Percentiles rank a stretch among this genome's conserved stretches.
Conservation (phyloP, 2,113 vertebrate genomes). For the Periophthalmus modestus region DNA sequence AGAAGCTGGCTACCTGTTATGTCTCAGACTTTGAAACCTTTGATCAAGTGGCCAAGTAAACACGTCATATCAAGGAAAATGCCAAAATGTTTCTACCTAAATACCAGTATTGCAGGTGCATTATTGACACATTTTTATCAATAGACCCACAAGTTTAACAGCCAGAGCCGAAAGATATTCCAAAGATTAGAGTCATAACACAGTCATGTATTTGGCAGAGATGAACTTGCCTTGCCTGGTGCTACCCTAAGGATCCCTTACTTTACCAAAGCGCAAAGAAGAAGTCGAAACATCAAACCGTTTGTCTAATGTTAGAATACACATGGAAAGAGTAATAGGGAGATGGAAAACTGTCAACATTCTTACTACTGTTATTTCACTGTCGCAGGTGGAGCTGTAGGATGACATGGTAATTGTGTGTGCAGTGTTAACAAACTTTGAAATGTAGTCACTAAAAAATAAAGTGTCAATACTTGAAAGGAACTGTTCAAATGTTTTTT, state of each 20-base stretch:
- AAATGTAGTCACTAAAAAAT: too few relatives aligned
- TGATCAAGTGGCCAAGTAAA: neutral
- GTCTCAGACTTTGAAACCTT: neutral
- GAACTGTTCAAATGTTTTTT: too few relatives aligned
- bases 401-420: slow-evolving; percentile 13
- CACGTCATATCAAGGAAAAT: neutral
- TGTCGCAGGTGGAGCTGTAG: neutral
- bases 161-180: neutral
- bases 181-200: neutral
- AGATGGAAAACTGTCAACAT: slow-evolving; percentile 6
- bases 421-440: neutral
- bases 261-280: neutral
- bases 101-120: neutral
- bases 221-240: neutral
- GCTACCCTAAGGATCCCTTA: neutral
- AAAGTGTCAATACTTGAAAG: too few relatives aligned
- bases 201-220: neutral
- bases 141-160: neutral
- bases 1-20: neutral
- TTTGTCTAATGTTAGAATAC: slow-evolving; percentile 15
- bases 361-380: slow-evolving; percentile 8
- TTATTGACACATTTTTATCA: neutral
- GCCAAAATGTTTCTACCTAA: neutral
- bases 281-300: slow-evolving; percentile 7
- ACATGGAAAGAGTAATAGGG: slow-evolving; percentile 1